phyloP scores from a whole-genome alignment of 2,888 invertebrate genomes.

The Lycaena phlaeas region DNA sequence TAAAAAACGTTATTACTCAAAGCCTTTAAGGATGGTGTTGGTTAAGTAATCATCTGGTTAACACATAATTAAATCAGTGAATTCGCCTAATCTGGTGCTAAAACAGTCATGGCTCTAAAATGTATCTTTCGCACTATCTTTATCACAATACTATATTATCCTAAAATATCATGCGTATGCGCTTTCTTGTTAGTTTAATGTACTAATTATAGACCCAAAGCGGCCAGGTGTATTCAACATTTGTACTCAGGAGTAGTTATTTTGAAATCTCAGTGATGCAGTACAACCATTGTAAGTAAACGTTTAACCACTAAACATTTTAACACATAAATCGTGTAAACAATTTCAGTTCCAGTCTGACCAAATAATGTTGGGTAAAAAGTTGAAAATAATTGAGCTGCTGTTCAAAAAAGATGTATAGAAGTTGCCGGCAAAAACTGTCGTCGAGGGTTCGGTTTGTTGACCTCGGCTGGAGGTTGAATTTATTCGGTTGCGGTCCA shows the following conservation, averaged over 20 bases:
- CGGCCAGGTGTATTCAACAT: conserved; percentile 10
- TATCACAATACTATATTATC: too few relatives aligned
- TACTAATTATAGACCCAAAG: background rate
- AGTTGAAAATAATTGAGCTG: conserved; percentile 64
- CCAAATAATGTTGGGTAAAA: conserved; percentile 45
- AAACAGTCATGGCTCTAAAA: too few relatives aligned
- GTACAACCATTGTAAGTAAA: conserved; percentile 14
- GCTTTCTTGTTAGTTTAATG: background rate
- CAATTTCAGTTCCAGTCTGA: conserved; percentile 34
- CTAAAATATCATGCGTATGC: too few relatives aligned
- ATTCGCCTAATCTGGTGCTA: too few relatives aligned
- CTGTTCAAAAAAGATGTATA: conserved; percentile 51
- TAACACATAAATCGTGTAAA: conserved; percentile 50
- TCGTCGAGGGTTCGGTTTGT: conserved; percentile 45
- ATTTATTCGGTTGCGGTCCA: conserved; percentile 49
- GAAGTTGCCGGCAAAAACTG: conserved; percentile 59
- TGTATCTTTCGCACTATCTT: too few relatives aligned
- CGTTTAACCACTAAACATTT: conserved; percentile 36
- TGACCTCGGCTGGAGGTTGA: conserved; percentile 37
- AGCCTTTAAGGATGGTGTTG: too few relatives aligned
- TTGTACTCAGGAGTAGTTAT: conserved; percentile 9
- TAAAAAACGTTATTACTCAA: too few relatives aligned
- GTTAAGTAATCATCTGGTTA: too few relatives aligned
- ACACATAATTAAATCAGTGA: too few relatives aligned
- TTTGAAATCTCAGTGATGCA: conserved; percentile 9